phyloP scores from a whole-genome alignment of 2,797 vertebrate species.

The Enteromius viviparus region DNA sequence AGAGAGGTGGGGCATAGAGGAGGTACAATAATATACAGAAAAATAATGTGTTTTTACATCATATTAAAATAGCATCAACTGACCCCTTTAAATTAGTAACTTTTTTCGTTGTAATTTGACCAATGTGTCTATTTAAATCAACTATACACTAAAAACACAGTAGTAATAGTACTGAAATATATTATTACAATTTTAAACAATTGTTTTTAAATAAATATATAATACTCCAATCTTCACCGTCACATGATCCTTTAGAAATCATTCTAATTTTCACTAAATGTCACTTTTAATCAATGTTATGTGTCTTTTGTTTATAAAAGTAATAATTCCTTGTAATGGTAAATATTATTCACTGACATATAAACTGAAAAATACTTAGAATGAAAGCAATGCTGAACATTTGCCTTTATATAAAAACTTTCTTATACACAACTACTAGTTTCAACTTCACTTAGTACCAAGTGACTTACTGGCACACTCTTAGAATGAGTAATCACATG shows the following conservation, averaged over 20 bases:
- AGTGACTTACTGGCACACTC: neutral
- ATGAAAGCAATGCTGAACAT: neutral
- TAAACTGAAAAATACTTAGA: too few relatives aligned
- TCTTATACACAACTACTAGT: neutral
- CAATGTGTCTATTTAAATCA: neutral
- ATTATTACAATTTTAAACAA: too few relatives aligned
- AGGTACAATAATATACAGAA: too few relatives aligned
- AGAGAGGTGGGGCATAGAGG: too few relatives aligned
- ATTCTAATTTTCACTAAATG: neutral
- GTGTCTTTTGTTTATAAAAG: neutral
- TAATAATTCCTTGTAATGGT: too few relatives aligned
- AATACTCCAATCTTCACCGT: neutral
- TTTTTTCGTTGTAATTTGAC: too few relatives aligned
- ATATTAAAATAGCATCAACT: too few relatives aligned
- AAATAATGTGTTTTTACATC: too few relatives aligned
- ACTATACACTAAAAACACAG: neutral
- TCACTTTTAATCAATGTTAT: neutral
- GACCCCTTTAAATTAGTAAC: neutral
- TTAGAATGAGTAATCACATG: neutral
- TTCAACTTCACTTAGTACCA: neutral
- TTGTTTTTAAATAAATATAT: neutral
- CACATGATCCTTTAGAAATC: slow-evolving; percentile 1
- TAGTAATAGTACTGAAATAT: neutral
- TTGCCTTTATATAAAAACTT: neutral
- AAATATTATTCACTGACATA: too few relatives aligned